These are phyloP conservation scores for Brachionus paranguensis DNA, from an alignment of 1,140 invertebrate genomes.

Conservation along the genomic window DNA sequence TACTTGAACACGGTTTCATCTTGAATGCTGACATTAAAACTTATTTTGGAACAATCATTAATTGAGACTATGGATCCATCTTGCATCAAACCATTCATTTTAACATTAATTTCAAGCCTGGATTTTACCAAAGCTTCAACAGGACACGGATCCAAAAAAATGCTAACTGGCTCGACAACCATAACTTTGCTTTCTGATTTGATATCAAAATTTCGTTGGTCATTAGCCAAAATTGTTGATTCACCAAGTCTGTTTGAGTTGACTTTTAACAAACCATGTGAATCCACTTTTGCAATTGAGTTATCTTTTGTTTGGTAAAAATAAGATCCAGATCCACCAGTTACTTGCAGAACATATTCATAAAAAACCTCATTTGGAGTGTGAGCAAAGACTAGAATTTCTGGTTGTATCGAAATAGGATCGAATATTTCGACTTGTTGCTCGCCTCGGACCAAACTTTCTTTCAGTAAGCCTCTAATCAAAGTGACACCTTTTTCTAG, in stretches of 20 bases:
- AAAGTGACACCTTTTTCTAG: not conserved
- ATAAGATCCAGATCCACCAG: constrained; percentile 33
- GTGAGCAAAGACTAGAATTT: not conserved
- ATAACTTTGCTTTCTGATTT: not conserved
- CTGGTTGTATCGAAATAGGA: not conserved
- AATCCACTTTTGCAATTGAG: not conserved
- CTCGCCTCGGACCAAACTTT: not conserved
- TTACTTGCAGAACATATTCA: not conserved
- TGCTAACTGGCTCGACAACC: not conserved
- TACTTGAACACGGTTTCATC: not conserved
- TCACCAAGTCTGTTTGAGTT: not conserved
- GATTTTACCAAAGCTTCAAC: not conserved
- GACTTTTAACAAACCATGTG: not conserved
- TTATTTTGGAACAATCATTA: not conserved
- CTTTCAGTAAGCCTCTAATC: not conserved
- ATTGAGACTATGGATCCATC: not conserved
- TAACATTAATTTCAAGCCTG: not conserved
- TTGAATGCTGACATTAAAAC: not conserved
- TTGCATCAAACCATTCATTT: not conserved
- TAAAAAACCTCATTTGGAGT: not conserved
- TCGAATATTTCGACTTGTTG: constrained; percentile 7
- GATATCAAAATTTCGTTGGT: not conserved
- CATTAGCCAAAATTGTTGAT: not conserved
- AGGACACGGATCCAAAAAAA: constrained; percentile 11
- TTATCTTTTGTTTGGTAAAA: not conserved